Evolutionary conservation across 1,140 invertebrate genomes (phyloP).

Genomic region (Panagrolaimus sp.): DNA sequence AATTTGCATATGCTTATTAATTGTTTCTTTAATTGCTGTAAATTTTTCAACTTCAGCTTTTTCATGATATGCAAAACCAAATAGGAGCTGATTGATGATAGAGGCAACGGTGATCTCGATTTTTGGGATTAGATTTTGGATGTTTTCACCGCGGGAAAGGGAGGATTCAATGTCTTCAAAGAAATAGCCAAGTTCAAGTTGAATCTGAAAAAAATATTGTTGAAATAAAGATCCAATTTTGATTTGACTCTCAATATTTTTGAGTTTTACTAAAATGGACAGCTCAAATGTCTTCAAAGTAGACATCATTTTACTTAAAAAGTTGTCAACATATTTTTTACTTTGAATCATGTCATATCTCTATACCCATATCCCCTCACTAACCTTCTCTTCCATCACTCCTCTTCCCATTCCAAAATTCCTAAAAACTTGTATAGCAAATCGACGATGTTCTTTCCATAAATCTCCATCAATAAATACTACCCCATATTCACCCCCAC

Average conservation of each 20-base stretch:
- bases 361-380: not conserved
- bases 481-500: not conserved
- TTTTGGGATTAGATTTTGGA: conserved; percentile 1
- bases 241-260: too few species aligned
- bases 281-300: too few species aligned
- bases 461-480: not conserved
- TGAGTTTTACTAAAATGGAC: too few species aligned
- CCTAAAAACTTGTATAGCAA: conserved; percentile 17
- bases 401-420: conserved; percentile 32
- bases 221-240: not conserved
- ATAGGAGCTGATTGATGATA: not conserved
- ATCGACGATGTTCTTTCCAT: conserved; percentile 1
- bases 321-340: too few species aligned
- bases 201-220: not conserved
- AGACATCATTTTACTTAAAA: too few species aligned
- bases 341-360: too few species aligned
- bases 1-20: not conserved
- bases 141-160: not conserved
- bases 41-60: not conserved
- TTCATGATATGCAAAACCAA: conserved; percentile 2
- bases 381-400: conserved; percentile 32
- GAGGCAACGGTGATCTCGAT: conserved; percentile 8
- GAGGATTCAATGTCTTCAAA: not conserved
- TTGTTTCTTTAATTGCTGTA: not conserved
- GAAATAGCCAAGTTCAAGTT: not conserved